Conservation (phyloP, 1,140 invertebrate species). For the Leptoteleia sp. region DNA sequence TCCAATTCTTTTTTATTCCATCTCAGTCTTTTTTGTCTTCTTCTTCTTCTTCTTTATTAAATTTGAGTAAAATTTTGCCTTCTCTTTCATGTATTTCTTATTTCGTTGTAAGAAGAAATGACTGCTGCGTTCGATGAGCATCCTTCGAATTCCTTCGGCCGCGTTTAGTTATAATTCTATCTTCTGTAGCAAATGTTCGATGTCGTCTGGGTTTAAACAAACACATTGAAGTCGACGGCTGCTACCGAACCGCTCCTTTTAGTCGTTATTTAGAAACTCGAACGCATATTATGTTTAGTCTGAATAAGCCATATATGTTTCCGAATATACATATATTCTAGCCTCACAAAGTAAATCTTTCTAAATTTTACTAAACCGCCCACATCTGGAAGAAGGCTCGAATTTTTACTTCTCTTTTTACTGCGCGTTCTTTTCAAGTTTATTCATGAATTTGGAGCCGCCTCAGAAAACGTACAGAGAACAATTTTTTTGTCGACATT, state of each 20-base stretch:
- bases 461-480: too few relatives aligned
- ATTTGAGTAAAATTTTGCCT: too few relatives aligned
- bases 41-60: too few relatives aligned
- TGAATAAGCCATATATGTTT: constrained; percentile 43
- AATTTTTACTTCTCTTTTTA: too few relatives aligned
- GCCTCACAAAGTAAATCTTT: constrained; percentile 16
- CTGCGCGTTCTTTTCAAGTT: too few relatives aligned
- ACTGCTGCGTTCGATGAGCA: constrained; percentile 6
- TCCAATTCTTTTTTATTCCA: too few relatives aligned
- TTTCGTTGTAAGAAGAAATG: constrained; percentile 1
- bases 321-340: constrained; percentile 20
- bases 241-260: constrained; percentile 68
- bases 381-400: too few relatives aligned
- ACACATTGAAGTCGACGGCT: constrained; percentile 68
- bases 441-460: too few relatives aligned
- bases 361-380: background rate
- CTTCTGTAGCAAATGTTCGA: constrained; percentile 71
- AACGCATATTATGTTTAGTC: constrained; percentile 60
- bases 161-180: constrained; percentile 68
- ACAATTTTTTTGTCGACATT: too few relatives aligned
- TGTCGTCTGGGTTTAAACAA: constrained; percentile 71
- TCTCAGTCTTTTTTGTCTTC: too few relatives aligned
- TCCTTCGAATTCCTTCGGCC: background rate
- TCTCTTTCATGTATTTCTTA: too few relatives aligned
- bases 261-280: constrained; percentile 66